Percentiles rank a stretch among this genome's conserved stretches.
These are phyloP conservation scores for Meriones unguiculatus DNA, from an alignment of 2,113 vertebrate genomes.

Conservation along the genomic window DNA sequence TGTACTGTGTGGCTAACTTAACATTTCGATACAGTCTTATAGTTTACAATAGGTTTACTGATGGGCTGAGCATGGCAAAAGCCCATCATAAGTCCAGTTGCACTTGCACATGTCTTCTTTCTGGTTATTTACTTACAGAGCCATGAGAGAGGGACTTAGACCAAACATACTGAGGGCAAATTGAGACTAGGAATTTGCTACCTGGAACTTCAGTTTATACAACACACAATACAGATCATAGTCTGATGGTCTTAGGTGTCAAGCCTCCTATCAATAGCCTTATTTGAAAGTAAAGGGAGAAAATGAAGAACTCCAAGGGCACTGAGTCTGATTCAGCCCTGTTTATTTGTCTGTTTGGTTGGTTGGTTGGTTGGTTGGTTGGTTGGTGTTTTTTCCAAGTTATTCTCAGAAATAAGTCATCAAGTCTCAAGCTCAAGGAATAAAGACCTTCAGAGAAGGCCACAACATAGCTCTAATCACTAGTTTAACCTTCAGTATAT, in stretches of 20 bases:
- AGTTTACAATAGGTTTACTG: background rate
- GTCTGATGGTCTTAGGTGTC: background rate
- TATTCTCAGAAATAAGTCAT: background rate
- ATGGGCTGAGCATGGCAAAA: too few species aligned
- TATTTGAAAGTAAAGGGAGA: too few species aligned
- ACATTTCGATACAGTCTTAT: background rate
- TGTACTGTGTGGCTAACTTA: background rate
- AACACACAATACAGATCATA: background rate
- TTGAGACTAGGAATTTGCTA: background rate
- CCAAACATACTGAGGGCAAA: background rate
- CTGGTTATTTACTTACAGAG: background rate
- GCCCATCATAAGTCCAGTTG: too few species aligned
- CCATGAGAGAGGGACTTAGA: background rate
- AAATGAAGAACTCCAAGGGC: background rate
- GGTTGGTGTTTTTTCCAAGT: background rate
- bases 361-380: too few species aligned
- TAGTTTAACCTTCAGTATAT: fast-evolving
- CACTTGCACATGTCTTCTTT: background rate
- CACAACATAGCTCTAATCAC: background rate
- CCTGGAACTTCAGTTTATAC: background rate
- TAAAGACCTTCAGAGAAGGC: background rate
- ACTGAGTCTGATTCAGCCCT: background rate
- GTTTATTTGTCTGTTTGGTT: background rate
- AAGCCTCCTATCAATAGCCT: background rate
- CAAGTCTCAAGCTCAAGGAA: background rate